Percentiles rank a stretch among this genome's conserved stretches.
These are phyloP conservation scores for Nemapogon koenigi DNA, from an alignment of 2,888 invertebrate species.

Conservation along the genomic window DNA sequence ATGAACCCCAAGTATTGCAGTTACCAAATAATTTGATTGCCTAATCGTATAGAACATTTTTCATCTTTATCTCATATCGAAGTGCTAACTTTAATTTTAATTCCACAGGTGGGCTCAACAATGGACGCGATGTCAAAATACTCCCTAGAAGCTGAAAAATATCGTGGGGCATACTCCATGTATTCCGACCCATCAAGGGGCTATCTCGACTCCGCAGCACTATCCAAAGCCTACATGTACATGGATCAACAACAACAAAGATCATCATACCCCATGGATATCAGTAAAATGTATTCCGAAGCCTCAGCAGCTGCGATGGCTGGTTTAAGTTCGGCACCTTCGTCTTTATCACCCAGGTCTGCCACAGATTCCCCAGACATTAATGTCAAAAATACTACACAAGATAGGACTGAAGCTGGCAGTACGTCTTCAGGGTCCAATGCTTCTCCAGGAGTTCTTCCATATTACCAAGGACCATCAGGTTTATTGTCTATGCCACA, in stretches of 20 bases:
- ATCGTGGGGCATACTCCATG: slow-evolving; percentile 76
- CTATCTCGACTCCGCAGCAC: slow-evolving; percentile 75
- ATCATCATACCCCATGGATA: slow-evolving; percentile 67
- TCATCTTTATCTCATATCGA: too few species aligned
- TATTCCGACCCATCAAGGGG: slow-evolving; percentile 76
- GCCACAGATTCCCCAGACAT: slow-evolving; percentile 65
- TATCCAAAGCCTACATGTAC: slow-evolving; percentile 79
- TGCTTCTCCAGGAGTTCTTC: slow-evolving; percentile 64
- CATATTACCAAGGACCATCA: slow-evolving; percentile 65
- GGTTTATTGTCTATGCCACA: slow-evolving; percentile 72
- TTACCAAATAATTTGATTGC: too few species aligned
- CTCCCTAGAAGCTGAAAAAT: slow-evolving; percentile 79
- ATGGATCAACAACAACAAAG: slow-evolving; percentile 70
- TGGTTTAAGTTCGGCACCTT: slow-evolving; percentile 53
- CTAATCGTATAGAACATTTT: too few species aligned
- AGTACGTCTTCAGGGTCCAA: slow-evolving; percentile 67
- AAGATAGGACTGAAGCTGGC: slow-evolving; percentile 59
- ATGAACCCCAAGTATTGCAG: too few species aligned
- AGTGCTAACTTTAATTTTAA: slow-evolving; percentile 15
- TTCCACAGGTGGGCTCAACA: slow-evolving; percentile 73
- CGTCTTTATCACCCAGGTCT: slow-evolving; percentile 49
- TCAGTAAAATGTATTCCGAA: slow-evolving; percentile 71
- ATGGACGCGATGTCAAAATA: slow-evolving; percentile 81
- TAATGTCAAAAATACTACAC: slow-evolving; percentile 44
- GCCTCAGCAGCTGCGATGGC: slow-evolving; percentile 68